Base-by-base conservation (phyloP, 2,888 invertebrate genomes). In the Ophioninae sp. region DNA sequence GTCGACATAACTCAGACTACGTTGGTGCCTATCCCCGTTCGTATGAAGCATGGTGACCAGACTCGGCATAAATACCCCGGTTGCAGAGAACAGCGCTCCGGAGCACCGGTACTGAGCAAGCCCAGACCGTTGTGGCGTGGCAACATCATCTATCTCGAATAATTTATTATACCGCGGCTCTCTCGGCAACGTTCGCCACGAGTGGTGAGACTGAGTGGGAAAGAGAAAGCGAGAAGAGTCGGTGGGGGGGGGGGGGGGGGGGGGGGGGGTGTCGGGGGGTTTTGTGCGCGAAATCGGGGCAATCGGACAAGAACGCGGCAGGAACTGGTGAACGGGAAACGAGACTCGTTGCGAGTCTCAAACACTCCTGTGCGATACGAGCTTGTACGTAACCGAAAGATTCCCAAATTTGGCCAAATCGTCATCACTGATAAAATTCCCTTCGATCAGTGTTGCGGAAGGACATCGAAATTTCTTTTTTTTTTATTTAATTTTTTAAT, bases 111-210 rank as follows among this genome's bases (percentile, higher is more conserved):
- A 89, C 87, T 89, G 91, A 91, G 91, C 91, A 91, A 91, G 90
- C 89, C 91, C 91, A 92, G 91, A 89, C 90, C 90, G 90, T 90
- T 90, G 91, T 91, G 92, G 91, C 91, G 90, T 92, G 91, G 92
- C 91, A 91, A 92, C 92, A 92, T 92, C 92, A 92, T 92, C 92
- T 92, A 92, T 92, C 92, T 92, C 90, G 91, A 91, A 91, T 92
- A 92, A 92, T 92, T 92, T 92, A 92, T 92, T 92, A 91, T 92
- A 89, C 88, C 91, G 90, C 89, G 90, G 86, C 87, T 67, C 51
- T 51, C 76, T 76, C 84, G 75, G 79, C 72, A 73, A 77, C 78
- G 73, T 39, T 56, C 58, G 59, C 79, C 64, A 77, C 37, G 17
- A n/a, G 71, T 58, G 44, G 71, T n/a, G 71, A 63, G 69, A 44